A percentile compares a stretch with the other conserved stretches of the same genome.
These are phyloP conservation scores for Serranochromis macrocephalus DNA, from an alignment of 2,113 vertebrate species.

Conservation along the genomic window DNA sequence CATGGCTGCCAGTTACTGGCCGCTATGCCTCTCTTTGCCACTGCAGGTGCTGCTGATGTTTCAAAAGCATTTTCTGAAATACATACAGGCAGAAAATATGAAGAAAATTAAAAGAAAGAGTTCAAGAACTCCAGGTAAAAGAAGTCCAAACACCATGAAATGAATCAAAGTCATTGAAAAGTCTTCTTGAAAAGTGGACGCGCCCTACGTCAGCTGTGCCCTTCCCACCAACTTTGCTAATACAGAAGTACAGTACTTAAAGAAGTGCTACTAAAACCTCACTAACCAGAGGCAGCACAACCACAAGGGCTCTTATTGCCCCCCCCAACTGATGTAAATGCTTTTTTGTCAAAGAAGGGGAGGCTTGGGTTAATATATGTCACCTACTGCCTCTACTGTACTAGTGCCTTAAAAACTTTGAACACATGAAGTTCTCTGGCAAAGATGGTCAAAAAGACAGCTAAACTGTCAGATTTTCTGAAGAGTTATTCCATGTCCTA, in stretches of 20 bases:
- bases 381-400: no score
- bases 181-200: neutral
- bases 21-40: slow-evolving; percentile 34
- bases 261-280: neutral
- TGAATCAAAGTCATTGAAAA: neutral
- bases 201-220: slow-evolving; percentile 18
- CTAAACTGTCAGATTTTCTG: no score
- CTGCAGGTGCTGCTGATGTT: slow-evolving; percentile 39
- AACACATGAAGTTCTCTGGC: no score
- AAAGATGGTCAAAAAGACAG: no score
- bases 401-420: no score
- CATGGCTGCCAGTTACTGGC: slow-evolving; percentile 45
- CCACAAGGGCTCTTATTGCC: slow-evolving; percentile 23
- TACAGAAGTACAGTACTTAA: neutral
- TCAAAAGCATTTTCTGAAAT: slow-evolving; percentile 20
- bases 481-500: no score
- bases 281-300: neutral
- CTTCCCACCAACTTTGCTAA: neutral
- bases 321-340: no score
- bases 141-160: neutral
- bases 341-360: no score
- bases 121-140: neutral
- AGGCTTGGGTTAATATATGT: no score
- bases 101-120: neutral
- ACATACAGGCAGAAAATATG: neutral